phyloP scores from a whole-genome alignment of 2,888 invertebrate species.

The Noctua comes region DNA sequence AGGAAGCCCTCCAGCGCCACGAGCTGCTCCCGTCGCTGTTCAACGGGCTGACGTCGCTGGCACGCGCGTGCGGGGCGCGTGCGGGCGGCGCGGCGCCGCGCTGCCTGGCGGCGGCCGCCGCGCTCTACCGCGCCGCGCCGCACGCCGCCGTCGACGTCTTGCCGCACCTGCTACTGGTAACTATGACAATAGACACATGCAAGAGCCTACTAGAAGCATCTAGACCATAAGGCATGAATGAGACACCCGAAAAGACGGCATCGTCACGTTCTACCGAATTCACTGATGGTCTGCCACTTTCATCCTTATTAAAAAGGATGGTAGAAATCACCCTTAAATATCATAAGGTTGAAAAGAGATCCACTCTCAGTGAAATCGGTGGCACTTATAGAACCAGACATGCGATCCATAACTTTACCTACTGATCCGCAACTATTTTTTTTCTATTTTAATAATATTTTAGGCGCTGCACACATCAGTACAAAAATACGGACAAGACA shows the following conservation, averaged over 20 bases:
- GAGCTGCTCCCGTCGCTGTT: constrained; percentile 83
- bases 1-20: constrained; percentile 85
- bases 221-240: background rate
- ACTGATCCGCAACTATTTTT: too few species aligned
- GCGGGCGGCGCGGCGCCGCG: constrained; percentile 70
- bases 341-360: too few species aligned
- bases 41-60: constrained; percentile 79
- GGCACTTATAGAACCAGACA: too few species aligned
- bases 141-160: constrained; percentile 64
- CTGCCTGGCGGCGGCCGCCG: constrained; percentile 83
- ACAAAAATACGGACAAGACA: constrained; percentile 73
- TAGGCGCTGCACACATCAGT: constrained; percentile 77
- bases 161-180: constrained; percentile 74
- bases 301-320: too few species aligned
- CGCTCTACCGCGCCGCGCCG: constrained; percentile 83
- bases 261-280: too few species aligned
- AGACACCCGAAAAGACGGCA: background rate
- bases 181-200: background rate
- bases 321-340: too few species aligned
- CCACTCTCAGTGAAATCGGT: too few species aligned
- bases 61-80: constrained; percentile 67
- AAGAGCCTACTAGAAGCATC: background rate
- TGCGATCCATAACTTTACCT: too few species aligned
- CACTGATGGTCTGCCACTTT: too few species aligned
- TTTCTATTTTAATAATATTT: background rate